phyloP scores from a whole-genome alignment of 1,140 invertebrate species.

The Ruditapes philippinarum region DNA sequence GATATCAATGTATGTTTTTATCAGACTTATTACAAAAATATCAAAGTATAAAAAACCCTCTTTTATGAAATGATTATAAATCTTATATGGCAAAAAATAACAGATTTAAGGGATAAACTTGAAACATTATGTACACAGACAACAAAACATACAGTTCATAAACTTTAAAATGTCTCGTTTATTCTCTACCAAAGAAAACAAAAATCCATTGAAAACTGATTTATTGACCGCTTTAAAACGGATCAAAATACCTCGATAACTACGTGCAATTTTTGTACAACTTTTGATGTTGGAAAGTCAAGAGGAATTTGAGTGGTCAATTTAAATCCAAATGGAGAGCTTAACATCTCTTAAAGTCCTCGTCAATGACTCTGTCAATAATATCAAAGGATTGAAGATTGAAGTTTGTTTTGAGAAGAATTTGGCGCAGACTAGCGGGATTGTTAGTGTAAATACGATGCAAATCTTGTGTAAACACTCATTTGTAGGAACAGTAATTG shows the following conservation, averaged over 20 bases:
- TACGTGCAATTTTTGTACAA: neutral
- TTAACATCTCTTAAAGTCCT: slow-evolving; percentile 24
- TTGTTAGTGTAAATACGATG: neutral
- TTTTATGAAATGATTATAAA: no score
- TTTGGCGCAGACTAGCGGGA: neutral
- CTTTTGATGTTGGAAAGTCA: slow-evolving; percentile 28
- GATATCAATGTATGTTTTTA: no score
- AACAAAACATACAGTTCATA: no score
- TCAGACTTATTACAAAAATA: no score
- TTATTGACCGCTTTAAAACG: neutral
- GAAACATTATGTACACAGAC: no score
- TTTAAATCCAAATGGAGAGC: neutral
- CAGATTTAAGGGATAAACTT: no score
- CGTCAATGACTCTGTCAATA: neutral
- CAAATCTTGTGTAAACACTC: neutral
- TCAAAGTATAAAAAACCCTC: no score
- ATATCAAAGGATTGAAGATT: neutral
- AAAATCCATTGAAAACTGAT: slow-evolving; percentile 1
- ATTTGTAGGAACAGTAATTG: neutral
- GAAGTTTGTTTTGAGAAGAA: slow-evolving; percentile 13
- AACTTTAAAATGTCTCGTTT: neutral
- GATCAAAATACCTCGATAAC: slow-evolving; percentile 32
- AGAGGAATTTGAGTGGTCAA: slow-evolving; percentile 38
- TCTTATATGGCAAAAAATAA: no score
- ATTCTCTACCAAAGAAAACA: neutral